These are phyloP conservation scores for Castor canadensis DNA, from an alignment of 2,113 vertebrate species.

Conservation along the genomic window DNA sequence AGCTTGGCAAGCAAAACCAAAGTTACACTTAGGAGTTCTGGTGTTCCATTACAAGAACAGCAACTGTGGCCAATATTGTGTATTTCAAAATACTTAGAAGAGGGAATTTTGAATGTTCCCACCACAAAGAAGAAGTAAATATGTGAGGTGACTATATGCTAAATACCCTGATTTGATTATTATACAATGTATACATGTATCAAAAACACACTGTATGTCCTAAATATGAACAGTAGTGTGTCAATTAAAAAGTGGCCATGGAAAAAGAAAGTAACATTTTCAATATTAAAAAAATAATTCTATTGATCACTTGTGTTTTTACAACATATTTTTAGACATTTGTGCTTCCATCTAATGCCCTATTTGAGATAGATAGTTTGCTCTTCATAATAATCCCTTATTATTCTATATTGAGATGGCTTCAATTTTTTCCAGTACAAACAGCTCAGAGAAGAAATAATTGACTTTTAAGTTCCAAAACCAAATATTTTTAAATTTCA, in stretches of 20 bases:
- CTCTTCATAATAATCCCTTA: not conserved
- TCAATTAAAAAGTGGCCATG: not conserved
- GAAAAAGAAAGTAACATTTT: not conserved
- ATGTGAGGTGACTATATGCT: not conserved
- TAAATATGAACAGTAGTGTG: not conserved
- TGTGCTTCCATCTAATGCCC: not conserved
- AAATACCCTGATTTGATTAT: not conserved
- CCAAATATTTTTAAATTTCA: slow-evolving; percentile 40
- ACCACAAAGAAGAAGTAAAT: not conserved
- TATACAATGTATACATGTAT: not conserved
- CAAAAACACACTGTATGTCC: not conserved
- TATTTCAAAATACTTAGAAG: not conserved
- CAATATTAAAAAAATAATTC: not conserved
- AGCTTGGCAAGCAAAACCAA: not conserved
- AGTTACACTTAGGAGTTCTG: not conserved
- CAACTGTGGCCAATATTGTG: no score
- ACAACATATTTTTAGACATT: not conserved
- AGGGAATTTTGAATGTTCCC: not conserved
- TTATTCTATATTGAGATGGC: not conserved
- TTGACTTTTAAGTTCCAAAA: slow-evolving; percentile 37
- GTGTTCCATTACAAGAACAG: not conserved
- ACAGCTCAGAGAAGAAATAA: not conserved
- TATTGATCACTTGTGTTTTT: not conserved
- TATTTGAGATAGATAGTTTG: not conserved
- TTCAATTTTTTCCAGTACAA: not conserved